These are phyloP conservation scores for Anser brachyrhynchus DNA, from an alignment of 2,113 vertebrate species.

Conservation along the genomic window DNA sequence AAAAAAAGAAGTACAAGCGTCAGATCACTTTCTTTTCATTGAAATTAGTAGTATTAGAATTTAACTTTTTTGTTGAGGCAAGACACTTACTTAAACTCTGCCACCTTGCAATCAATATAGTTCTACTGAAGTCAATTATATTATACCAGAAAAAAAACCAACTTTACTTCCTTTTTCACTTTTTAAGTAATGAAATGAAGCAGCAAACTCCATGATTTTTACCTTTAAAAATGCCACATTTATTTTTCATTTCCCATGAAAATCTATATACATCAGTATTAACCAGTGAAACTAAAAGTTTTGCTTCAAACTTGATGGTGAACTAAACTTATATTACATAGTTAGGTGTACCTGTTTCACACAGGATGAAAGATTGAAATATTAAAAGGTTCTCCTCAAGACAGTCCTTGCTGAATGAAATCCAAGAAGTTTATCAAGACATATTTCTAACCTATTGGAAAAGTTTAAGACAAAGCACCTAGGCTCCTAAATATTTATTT, in stretches of 20 bases:
- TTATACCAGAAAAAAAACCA: neutral
- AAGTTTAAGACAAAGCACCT: neutral
- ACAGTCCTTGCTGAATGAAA: neutral
- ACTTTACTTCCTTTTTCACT: neutral
- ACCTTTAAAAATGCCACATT: neutral
- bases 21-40: neutral
- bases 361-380: neutral
- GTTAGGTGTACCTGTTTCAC: neutral
- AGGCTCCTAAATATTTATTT: conserved; percentile 17
- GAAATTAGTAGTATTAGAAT: neutral
- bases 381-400: neutral
- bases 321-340: neutral
- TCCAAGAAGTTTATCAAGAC: neutral
- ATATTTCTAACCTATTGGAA: neutral
- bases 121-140: neutral
- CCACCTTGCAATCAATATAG: neutral
- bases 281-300: neutral
- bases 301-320: neutral
- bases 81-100: neutral
- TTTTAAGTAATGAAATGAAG: neutral
- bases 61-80: neutral
- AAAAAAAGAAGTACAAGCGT: neutral
- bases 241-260: neutral
- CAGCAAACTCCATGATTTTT: neutral
- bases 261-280: neutral